Base-by-base conservation (phyloP, 2,797 vertebrate species). In the Amblyraja radiata region DNA sequence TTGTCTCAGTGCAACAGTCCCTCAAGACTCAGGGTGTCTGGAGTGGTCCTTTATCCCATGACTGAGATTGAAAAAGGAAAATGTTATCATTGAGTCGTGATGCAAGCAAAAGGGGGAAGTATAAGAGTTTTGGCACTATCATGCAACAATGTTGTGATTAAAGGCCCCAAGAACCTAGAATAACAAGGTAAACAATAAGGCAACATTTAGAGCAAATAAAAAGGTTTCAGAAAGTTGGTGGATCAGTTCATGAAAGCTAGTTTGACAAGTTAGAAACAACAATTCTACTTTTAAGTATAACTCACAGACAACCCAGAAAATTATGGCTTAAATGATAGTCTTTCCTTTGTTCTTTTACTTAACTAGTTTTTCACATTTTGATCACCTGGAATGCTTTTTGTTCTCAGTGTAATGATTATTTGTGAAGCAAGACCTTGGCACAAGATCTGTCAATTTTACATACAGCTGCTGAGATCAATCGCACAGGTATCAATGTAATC, bases 371-470 rank as follows among this genome's bases (percentile, higher is more conserved):
- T 95, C 95, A 96, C 95, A 95, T 93, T 95, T 94, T 94, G 94
- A 94, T 54, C 94, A 94, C 95, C 90, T 95, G 94, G 95, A 95
- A 95, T 94, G 93, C 93, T 32, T 95, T 95, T 96, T 96, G 95
- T 95, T 95, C 94, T 90, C 93, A 93, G 18, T 94, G 94, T 94
- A 93, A 81, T 94, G 94, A 93, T 96, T 96, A 94, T 7, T 14
- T 93, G 93, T 93, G 94, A 95, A 95, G 95, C 95, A 93, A 93
- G 94, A 80, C 94, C 32, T 92, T 97, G 97, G 96, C 97, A 96
- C 74, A 93, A 95, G 95, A 97, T 98, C 96, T 97, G 96, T 97
- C 94, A 93, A 8, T 90, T 81, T 5, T 93, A 93, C 94, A 79
- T 93, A 93, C 61, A 94, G 94, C 94, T 93, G 94, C 32, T 80